These are phyloP conservation scores for Hylaeus anthracinus DNA, from an alignment of 1,140 invertebrate genomes.

Conservation along the genomic window DNA sequence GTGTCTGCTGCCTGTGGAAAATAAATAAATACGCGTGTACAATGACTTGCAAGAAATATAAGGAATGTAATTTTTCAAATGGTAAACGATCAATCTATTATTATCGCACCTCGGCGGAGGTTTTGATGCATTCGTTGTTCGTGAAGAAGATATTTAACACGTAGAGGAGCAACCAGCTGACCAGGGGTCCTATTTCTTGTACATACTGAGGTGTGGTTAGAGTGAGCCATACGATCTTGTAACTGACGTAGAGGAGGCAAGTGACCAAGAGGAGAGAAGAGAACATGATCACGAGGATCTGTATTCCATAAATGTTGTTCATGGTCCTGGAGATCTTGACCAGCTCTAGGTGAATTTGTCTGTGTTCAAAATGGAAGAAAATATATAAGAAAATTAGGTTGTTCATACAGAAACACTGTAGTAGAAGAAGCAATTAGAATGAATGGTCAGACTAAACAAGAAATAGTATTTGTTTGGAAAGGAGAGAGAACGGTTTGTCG, in stretches of 20 bases:
- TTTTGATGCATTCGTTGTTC: slow-evolving; percentile 48
- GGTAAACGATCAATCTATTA: background rate
- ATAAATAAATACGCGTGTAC: background rate
- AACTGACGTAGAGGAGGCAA: slow-evolving; percentile 53
- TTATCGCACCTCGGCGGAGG: slow-evolving; percentile 43
- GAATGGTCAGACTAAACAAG: too few species aligned
- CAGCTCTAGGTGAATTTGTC: slow-evolving; percentile 67
- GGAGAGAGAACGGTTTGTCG: background rate
- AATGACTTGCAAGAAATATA: background rate
- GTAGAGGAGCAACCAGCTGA: slow-evolving; percentile 43
- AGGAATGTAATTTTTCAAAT: too few species aligned
- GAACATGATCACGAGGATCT: slow-evolving; percentile 59
- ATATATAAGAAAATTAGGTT: background rate
- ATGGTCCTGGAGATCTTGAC: slow-evolving; percentile 46
- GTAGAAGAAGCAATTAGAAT: background rate
- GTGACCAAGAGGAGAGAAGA: slow-evolving; percentile 54
- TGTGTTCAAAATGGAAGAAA: slow-evolving; percentile 11
- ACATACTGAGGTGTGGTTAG: fast-evolving
- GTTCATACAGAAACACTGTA: background rate
- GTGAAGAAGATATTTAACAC: slow-evolving; percentile 33
- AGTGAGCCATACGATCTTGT: slow-evolving; percentile 32
- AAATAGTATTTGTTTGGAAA: background rate
- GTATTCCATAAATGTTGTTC: slow-evolving; percentile 59
- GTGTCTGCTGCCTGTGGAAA: slow-evolving; percentile 49
- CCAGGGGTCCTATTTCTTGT: background rate